Evolutionary conservation across 2,888 invertebrate species (phyloP).

Genomic region (Synanthedon vespiformis): DNA sequence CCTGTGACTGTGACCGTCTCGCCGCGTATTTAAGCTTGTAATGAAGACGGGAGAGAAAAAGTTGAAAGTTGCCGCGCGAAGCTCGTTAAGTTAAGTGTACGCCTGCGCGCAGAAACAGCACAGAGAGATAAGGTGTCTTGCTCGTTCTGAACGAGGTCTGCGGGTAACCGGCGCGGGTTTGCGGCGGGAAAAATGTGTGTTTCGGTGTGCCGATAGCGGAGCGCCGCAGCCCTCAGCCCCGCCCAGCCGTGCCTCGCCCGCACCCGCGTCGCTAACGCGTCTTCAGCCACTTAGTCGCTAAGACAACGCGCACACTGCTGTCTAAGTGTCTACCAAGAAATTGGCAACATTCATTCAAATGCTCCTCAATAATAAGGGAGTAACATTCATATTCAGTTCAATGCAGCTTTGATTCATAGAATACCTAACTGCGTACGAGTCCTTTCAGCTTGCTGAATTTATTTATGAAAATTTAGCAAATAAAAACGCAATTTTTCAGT

Average conservation of each 20-base stretch:
- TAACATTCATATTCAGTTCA: too few species aligned
- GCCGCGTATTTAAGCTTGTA: neutral
- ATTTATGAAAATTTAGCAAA: too few species aligned
- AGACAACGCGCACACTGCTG: slow-evolving; percentile 56
- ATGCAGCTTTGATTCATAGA: too few species aligned
- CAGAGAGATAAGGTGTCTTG: slow-evolving; percentile 26
- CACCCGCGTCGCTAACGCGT: slow-evolving; percentile 62
- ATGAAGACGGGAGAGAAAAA: slow-evolving; percentile 14
- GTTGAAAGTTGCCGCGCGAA: slow-evolving; percentile 55
- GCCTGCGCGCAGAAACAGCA: slow-evolving; percentile 44
- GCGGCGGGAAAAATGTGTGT: slow-evolving; percentile 72
- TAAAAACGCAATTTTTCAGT: too few species aligned
- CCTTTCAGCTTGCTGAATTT: too few species aligned
- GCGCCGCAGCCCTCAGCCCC: slow-evolving; percentile 56
- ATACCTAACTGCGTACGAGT: too few species aligned
- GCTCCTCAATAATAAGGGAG: too few species aligned
- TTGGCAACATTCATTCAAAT: too few species aligned
- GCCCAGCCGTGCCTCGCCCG: slow-evolving; percentile 33
- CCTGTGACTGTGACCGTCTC: neutral
- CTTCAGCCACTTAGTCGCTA: slow-evolving; percentile 68
- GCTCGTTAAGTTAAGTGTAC: slow-evolving; percentile 16
- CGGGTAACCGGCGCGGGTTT: slow-evolving; percentile 72
- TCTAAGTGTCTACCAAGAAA: neutral
- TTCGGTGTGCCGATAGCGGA: slow-evolving; percentile 71
- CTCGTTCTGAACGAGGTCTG: slow-evolving; percentile 59